phyloP scores from a whole-genome alignment of 2,113 vertebrate species.

The Barbus barbus region DNA sequence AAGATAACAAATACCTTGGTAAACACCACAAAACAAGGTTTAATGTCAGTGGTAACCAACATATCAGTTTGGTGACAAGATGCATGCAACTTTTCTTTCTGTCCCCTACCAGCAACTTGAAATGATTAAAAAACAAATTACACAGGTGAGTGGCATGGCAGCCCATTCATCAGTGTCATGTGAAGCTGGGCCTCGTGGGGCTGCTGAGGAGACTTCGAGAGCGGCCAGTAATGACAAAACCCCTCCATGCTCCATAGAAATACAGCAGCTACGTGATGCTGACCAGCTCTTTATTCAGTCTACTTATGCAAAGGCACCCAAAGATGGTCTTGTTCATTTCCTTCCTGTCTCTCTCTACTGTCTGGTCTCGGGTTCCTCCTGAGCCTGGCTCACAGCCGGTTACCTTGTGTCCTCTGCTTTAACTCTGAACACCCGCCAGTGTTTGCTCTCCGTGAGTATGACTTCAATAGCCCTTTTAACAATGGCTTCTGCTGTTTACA shows the following conservation, averaged over 20 bases:
- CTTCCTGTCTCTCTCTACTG: not conserved
- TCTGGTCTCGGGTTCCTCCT: not conserved
- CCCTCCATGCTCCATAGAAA: slow-evolving; percentile 12
- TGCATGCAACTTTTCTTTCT: not conserved
- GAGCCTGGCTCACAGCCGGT: not conserved
- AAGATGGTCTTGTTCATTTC: not conserved
- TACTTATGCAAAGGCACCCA: not conserved
- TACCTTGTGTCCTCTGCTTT: slow-evolving; percentile 40
- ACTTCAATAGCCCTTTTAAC: slow-evolving; percentile 18
- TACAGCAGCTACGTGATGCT: not conserved
- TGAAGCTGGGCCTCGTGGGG: slow-evolving; percentile 11
- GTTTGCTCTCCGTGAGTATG: slow-evolving; percentile 20
- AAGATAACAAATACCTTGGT: not conserved
- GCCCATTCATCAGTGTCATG: slow-evolving; percentile 43
- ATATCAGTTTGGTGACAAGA: slow-evolving; percentile 1
- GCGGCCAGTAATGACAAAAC: slow-evolving; percentile 16
- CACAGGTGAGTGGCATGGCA: slow-evolving; percentile 26
- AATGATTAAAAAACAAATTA: slow-evolving; percentile 46
- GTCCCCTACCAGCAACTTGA: slow-evolving; percentile 22
- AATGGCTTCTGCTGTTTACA: slow-evolving; percentile 39
- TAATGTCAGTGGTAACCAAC: slow-evolving; percentile 12
- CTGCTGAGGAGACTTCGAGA: not conserved
- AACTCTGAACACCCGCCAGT: slow-evolving; percentile 7
- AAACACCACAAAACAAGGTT: not conserved
- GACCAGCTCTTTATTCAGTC: not conserved